Base-by-base conservation (phyloP, 2,888 invertebrate genomes). In the Carcina quercana region DNA sequence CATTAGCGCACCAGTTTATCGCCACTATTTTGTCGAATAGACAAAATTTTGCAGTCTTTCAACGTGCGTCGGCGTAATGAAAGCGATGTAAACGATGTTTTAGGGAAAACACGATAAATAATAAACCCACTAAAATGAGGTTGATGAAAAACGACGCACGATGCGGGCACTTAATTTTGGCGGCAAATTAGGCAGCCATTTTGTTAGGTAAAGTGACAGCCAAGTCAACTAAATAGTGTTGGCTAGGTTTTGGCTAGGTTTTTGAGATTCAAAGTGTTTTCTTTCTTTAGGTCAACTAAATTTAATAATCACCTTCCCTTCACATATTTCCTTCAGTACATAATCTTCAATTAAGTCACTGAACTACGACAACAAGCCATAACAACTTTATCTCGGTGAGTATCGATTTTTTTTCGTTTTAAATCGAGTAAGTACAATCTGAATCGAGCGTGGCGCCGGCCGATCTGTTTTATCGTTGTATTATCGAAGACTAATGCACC, bases 401-500 rank as follows among this genome's bases (percentile, higher is more conserved):
- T 63, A 78, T 74, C 75, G 69, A 69, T 75, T 69, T 67, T 73
- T 74, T 78, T 76, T 67, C 59, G 72, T 39, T 78, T 74, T 70
- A 65, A 68, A 73, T 74, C 70, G 71, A 59, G 55, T 55, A 53
- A 68, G 64, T 68, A 70, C 68, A 73, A 79, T 79, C 75, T 63
- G 70, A 68, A 74, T 72, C 72, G 72, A 69, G 66, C 65, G 64
- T 79, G 82, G 82, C 82, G 82, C 82, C 82, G 70, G 52, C 60
- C 72, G 74, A 82, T 79, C 76, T 76, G 74, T 60, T 67, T 80
- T 82, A 83, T 82, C 82, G 69, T 60, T 53, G 65, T 66, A 63
- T 80, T 82, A 82, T 83, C 82, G 73, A 66, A 69, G 74, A 78
- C 82, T 83, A 83, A 83, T 83, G 82, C 82, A 83, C 76, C 67